phyloP scores from a whole-genome alignment of 2,888 invertebrate genomes.

The Hemistola chrysoprasaria region DNA sequence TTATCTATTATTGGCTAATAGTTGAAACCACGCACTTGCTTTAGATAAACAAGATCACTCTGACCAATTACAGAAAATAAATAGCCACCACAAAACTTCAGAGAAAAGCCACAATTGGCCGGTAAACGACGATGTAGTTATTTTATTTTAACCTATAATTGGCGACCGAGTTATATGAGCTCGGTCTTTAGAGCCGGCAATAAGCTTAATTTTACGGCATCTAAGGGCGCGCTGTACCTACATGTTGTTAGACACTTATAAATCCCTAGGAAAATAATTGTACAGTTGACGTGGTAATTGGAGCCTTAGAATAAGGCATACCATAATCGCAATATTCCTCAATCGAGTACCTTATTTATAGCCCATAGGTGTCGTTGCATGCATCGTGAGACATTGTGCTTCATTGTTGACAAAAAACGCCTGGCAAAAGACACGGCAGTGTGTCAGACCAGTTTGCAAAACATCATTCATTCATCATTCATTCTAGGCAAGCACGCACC shows the following conservation, averaged over 20 bases:
- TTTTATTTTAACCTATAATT: constrained; percentile 25
- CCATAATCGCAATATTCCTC: too few relatives aligned
- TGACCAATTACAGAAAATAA: constrained; percentile 8
- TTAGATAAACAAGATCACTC: constrained; percentile 4
- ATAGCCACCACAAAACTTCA: constrained; percentile 1
- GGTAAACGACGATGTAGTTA: constrained; percentile 6
- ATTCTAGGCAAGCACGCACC: too few relatives aligned
- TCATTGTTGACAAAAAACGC: too few relatives aligned
- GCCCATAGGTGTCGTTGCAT: too few relatives aligned
- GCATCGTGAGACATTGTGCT: too few relatives aligned
- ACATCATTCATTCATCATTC: too few relatives aligned
- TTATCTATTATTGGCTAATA: constrained; percentile 3
- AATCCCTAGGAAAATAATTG: constrained; percentile 31
- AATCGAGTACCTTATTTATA: too few relatives aligned
- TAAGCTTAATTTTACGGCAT: constrained; percentile 42
- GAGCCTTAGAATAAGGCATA: too few relatives aligned
- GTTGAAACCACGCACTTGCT: constrained; percentile 20
- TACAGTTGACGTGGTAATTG: too few relatives aligned
- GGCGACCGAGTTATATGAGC: constrained; percentile 25
- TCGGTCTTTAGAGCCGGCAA: constrained; percentile 31
- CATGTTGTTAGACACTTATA: constrained; percentile 36
- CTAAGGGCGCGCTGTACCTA: too few relatives aligned
- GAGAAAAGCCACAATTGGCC: constrained; percentile 5
- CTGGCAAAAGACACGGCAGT: too few relatives aligned
- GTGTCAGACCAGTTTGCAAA: too few relatives aligned